Evolutionary conservation across 2,888 invertebrate genomes (phyloP).

Genomic region (Apotomis turbidana): DNA sequence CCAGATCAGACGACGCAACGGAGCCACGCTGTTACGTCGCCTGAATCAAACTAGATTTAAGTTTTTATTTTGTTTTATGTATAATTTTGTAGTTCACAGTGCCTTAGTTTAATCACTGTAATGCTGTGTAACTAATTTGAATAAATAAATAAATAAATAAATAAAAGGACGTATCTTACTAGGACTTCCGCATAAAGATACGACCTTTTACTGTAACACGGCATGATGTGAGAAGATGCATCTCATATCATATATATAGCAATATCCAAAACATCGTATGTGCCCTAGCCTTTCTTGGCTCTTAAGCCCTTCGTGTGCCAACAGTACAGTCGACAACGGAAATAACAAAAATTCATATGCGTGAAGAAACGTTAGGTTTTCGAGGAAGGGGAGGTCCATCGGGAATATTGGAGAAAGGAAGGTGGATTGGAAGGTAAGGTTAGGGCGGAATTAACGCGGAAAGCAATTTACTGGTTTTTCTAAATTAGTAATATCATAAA

Average conservation of each 20-base stretch:
- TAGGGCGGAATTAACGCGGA: not conserved
- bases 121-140: too few relatives aligned
- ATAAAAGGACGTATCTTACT: too few relatives aligned
- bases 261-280: not conserved
- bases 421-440: constrained; percentile 34
- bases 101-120: too few relatives aligned
- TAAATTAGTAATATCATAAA: too few relatives aligned
- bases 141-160: too few relatives aligned
- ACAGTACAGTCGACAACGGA: constrained; percentile 6
- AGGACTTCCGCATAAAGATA: too few relatives aligned
- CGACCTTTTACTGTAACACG: too few relatives aligned
- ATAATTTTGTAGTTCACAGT: too few relatives aligned
- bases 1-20: too few relatives aligned
- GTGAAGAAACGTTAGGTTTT: constrained; percentile 34
- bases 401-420: constrained; percentile 43
- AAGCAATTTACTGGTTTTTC: not conserved
- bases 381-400: constrained; percentile 16
- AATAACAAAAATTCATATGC: constrained; percentile 32
- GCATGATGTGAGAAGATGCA: not conserved
- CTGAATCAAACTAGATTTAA: too few relatives aligned
- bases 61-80: too few relatives aligned
- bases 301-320: not conserved
- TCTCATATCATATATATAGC: not conserved
- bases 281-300: not conserved
- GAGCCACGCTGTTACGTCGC: too few relatives aligned